These are phyloP conservation scores for Euwallacea fornicatus DNA, from an alignment of 1,140 invertebrate genomes.

Conservation along the genomic window DNA sequence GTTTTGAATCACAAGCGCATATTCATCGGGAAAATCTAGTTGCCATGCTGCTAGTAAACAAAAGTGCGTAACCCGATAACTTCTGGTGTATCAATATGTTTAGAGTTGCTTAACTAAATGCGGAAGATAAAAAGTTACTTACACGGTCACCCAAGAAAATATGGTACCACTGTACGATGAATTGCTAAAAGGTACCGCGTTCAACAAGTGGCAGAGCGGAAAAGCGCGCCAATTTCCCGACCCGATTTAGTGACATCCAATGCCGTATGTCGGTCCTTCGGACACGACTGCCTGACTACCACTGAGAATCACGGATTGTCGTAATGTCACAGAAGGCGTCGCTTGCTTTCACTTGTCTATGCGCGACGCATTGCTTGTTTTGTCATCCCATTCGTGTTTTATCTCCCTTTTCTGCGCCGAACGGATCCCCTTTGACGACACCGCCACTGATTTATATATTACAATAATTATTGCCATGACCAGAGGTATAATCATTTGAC, in stretches of 20 bases:
- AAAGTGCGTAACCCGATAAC: too few species aligned
- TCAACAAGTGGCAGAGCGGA: slow-evolving; percentile 29
- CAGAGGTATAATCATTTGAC: neutral
- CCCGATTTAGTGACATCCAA: slow-evolving; percentile 35
- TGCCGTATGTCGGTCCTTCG: slow-evolving; percentile 37
- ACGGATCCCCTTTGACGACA: neutral
- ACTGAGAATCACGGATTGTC: slow-evolving; percentile 50
- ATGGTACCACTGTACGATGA: too few species aligned
- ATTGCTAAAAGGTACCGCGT: too few species aligned
- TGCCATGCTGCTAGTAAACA: too few species aligned
- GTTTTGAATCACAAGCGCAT: too few species aligned
- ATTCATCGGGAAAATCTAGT: too few species aligned
- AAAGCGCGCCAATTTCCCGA: slow-evolving; percentile 25
- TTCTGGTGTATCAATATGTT: too few species aligned
- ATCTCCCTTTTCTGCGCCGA: slow-evolving; percentile 13
- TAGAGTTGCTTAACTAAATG: too few species aligned
- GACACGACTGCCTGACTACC: slow-evolving; percentile 47
- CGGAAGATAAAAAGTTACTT: too few species aligned
- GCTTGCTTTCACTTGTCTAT: slow-evolving; percentile 49
- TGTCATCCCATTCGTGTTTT: slow-evolving; percentile 29
- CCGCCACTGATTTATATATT: slow-evolving; percentile 10
- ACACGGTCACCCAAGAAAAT: too few species aligned
- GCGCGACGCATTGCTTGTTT: slow-evolving; percentile 34
- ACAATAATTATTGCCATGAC: neutral
- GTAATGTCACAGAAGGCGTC: slow-evolving; percentile 50